Percentiles rank a stretch among this genome's conserved stretches.
These are phyloP conservation scores for Sebastes kiyomatsui DNA, from an alignment of 2,797 vertebrate species.

Conservation along the genomic window DNA sequence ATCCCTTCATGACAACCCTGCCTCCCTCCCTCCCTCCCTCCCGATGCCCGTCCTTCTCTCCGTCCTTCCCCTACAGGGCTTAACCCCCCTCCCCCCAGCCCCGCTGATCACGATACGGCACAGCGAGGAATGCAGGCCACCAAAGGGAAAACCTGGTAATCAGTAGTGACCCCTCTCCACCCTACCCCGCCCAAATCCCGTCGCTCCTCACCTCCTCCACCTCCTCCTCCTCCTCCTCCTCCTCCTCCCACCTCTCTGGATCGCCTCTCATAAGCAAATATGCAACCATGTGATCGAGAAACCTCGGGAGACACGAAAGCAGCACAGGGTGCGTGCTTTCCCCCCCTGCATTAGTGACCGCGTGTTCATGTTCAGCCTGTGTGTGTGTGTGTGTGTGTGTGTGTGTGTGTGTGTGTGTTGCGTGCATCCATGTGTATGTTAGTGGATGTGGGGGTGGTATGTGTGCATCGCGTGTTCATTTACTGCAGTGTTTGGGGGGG, in stretches of 20 bases:
- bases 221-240: neutral
- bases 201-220: constrained; percentile 1
- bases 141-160: constrained; percentile 59
- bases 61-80: constrained; percentile 38
- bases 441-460: constrained; percentile 49
- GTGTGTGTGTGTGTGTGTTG: constrained; percentile 45
- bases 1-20: constrained; percentile 42
- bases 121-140: constrained; percentile 69
- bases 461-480: constrained; percentile 67
- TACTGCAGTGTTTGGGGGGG: constrained; percentile 51
- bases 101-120: constrained; percentile 42
- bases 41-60: constrained; percentile 26
- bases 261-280: constrained; percentile 61
- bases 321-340: constrained; percentile 52
- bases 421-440: constrained; percentile 64
- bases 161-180: constrained; percentile 46
- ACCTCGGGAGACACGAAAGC: constrained; percentile 57
- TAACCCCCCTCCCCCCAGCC: constrained; percentile 55
- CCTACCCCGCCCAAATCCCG: constrained; percentile 46
- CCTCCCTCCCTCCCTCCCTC: neutral
- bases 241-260: constrained; percentile 8
- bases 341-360: constrained; percentile 52
- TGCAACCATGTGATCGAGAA: constrained; percentile 67
- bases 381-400: constrained; percentile 32
- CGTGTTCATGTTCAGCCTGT: constrained; percentile 54